Base-by-base conservation (phyloP, 2,113 vertebrate genomes). In the Scophthalmus maximus region DNA sequence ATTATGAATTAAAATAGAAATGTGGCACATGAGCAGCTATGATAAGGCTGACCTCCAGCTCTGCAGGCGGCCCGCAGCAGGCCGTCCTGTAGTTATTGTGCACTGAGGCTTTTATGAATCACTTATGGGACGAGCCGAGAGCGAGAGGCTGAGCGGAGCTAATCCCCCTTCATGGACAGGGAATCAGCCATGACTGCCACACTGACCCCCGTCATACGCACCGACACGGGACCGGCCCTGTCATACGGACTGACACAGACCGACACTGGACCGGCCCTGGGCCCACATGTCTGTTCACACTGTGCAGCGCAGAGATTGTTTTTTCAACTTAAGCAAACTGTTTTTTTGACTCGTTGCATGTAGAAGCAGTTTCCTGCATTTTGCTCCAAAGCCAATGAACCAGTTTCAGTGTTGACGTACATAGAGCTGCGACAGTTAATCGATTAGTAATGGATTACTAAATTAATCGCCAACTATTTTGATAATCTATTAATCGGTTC, bases 61-160 rank as follows among this genome's bases (percentile, higher is more conserved):
- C 8, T 17, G 3, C 18, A 38, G 60, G 4, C 40, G 0, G 20
- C 22, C 20, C 38, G 4, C 23, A 73, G 76, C 68, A 68, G 70
- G 64, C 68, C 70, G 42, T 36, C 0, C 34, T 14, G 70, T 6
- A n/a, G 44, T 42, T 59, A 50, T 34, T 71, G 50, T 22, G 58
- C 63, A 22, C 11, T 32, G 49, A 50, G 62, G 63, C 64, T 74
- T 73, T 79, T 46, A 63, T 63, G 58, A 69, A 64, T 79, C 70
- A 66, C 65, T 74, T 0, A 51, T 18, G 61, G 60, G 51, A 69
- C 34, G 17, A 40, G 36, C 29, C 11, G 6, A 29, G 34, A 46
- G 42, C 66, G 63, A 53, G 46, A 26, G 61, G 57, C 51, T 58
- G 53, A 61, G 58, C 32, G 26, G 29, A 79, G 71, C 56, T 71